Evolutionary conservation across 2,888 invertebrate genomes (phyloP).

Genomic region (Drosophila anomalipes): DNA sequence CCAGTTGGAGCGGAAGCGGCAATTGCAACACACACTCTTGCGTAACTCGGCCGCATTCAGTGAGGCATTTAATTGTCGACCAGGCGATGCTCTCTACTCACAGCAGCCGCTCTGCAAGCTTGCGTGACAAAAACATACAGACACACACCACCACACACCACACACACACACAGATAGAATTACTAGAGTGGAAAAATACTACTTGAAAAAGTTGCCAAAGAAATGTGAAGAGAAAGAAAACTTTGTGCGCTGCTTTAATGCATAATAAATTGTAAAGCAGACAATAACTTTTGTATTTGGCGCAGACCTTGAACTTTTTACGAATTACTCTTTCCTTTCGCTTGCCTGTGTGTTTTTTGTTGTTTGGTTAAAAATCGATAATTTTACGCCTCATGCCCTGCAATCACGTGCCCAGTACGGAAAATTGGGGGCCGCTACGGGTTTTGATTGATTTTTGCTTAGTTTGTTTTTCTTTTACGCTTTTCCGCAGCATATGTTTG

Average conservation of each 20-base stretch:
- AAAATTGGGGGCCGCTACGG: neutral
- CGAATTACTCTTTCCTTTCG: slow-evolving; percentile 9
- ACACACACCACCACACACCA: neutral
- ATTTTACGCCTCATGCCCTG: slow-evolving; percentile 27
- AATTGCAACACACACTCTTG: slow-evolving; percentile 74
- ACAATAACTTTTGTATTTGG: slow-evolving; percentile 31
- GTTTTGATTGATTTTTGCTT: slow-evolving; percentile 63
- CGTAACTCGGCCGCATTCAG: slow-evolving; percentile 78
- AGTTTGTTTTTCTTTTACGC: slow-evolving; percentile 9
- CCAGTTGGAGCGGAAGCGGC: slow-evolving; percentile 59
- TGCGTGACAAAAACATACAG: slow-evolving; percentile 15
- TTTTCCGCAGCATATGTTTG: slow-evolving; percentile 58
- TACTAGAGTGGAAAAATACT: slow-evolving; percentile 1
- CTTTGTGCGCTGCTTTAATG: slow-evolving; percentile 31
- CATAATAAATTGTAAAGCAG: slow-evolving; percentile 45
- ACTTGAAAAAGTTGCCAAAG: slow-evolving; percentile 10
- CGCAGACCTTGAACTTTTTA: slow-evolving; percentile 79
- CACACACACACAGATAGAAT: neutral
- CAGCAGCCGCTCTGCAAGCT: slow-evolving; percentile 52
- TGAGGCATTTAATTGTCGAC: slow-evolving; percentile 78
- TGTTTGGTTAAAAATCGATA: slow-evolving; percentile 65
- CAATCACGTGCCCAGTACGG: slow-evolving; percentile 18
- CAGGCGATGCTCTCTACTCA: slow-evolving; percentile 66
- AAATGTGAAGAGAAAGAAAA: slow-evolving; percentile 5
- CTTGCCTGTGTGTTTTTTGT: slow-evolving; percentile 12